phyloP scores from a whole-genome alignment of 1,140 invertebrate species.

The Danaus melanippus region DNA sequence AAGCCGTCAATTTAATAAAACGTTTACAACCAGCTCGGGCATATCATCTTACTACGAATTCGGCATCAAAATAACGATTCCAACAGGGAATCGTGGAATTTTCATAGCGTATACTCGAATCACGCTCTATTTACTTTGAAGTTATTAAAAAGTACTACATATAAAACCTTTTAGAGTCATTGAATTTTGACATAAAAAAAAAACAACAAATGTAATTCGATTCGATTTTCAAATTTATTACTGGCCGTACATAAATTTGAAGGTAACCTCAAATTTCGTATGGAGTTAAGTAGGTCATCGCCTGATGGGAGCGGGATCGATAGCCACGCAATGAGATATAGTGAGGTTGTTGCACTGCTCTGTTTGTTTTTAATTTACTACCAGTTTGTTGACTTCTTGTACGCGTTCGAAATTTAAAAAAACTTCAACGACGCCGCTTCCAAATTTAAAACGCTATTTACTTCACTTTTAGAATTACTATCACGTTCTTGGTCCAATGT shows the following conservation, averaged over 20 bases:
- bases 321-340: slow-evolving; percentile 19
- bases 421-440: slow-evolving; percentile 4
- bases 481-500: slow-evolving; percentile 7
- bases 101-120: too few relatives aligned
- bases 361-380: slow-evolving; percentile 22
- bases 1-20: too few relatives aligned
- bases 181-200: too few relatives aligned
- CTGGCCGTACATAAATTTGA: not conserved
- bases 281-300: slow-evolving; percentile 19
- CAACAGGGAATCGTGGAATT: not conserved
- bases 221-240: not conserved
- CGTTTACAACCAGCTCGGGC: slow-evolving; percentile 3
- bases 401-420: slow-evolving; percentile 18
- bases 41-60: slow-evolving; percentile 11
- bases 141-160: too few relatives aligned
- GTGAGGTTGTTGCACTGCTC: slow-evolving; percentile 20
- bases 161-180: too few relatives aligned
- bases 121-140: too few relatives aligned
- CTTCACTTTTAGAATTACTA: slow-evolving; percentile 5
- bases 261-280: not conserved
- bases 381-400: slow-evolving; percentile 15
- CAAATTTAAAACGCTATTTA: slow-evolving; percentile 10
- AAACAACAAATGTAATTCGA: too few relatives aligned
- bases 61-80: slow-evolving; percentile 15
- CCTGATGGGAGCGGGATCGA: slow-evolving; percentile 20